Percentiles rank a stretch among this genome's conserved stretches.
Evolutionary conservation across 1,140 invertebrate species (phyloP).

Genomic region (Aphis craccivora): DNA sequence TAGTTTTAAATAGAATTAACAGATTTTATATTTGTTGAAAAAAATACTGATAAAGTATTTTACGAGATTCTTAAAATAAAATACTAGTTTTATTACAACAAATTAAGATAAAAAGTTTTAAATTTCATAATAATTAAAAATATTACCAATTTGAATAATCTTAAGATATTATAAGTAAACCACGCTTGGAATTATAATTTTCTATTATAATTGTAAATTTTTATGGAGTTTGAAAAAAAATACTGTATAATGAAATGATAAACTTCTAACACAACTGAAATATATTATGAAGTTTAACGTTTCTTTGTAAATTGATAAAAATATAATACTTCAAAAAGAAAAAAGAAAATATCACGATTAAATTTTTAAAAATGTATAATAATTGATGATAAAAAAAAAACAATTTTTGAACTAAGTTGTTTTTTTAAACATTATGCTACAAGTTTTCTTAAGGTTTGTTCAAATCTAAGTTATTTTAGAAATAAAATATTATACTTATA

Average conservation of each 20-base stretch:
- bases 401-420: neutral
- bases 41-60: neutral
- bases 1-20: neutral
- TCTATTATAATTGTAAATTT: neutral
- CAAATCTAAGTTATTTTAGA: neutral
- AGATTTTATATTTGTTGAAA: neutral
- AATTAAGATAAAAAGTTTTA: neutral
- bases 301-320: neutral
- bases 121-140: neutral
- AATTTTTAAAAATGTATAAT: neutral
- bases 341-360: neutral
- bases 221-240: neutral
- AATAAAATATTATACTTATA: neutral
- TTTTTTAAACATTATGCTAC: neutral
- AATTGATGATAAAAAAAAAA: too few species aligned
- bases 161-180: neutral
- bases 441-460: neutral
- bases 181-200: neutral
- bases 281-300: neutral
- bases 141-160: neutral
- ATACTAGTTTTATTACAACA: neutral
- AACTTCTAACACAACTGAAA: neutral
- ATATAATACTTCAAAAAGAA: neutral
- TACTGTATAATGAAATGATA: neutral
- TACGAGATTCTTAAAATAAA: neutral